Evolutionary conservation across 2,888 invertebrate species (phyloP).

Genomic region (Agrotis puta): DNA sequence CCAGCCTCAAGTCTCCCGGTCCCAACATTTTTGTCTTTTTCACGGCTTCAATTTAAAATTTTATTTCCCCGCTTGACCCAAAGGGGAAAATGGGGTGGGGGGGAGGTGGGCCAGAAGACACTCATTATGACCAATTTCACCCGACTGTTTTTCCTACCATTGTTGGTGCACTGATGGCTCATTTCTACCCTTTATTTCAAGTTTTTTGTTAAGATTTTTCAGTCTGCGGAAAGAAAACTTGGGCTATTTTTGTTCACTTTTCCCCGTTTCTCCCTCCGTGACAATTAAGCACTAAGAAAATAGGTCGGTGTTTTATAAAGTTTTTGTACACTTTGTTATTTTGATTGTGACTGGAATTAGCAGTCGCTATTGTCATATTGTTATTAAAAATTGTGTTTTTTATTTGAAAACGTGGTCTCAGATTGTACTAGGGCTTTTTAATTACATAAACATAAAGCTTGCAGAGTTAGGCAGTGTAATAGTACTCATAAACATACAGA

Average conservation of each 20-base stretch:
- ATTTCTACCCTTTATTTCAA: conserved; percentile 82
- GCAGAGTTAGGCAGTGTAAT: too few species aligned
- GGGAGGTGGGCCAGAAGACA: conserved; percentile 74
- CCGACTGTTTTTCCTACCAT: conserved; percentile 82
- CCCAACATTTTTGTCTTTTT: conserved; percentile 86
- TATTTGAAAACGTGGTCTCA: conserved; percentile 3
- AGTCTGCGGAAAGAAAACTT: conserved; percentile 67
- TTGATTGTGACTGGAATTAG: conserved; percentile 65
- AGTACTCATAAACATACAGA: too few species aligned
- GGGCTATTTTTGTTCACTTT: conserved; percentile 62
- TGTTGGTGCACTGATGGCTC: conserved; percentile 81
- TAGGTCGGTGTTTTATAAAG: conserved; percentile 61
- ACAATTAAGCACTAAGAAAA: conserved; percentile 69
- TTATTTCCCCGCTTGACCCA: conserved; percentile 87
- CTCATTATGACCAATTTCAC: conserved; percentile 90
- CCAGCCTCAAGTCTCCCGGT: conserved; percentile 68
- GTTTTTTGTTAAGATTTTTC: conserved; percentile 76
- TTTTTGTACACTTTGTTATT: conserved; percentile 56
- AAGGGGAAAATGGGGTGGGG: conserved; percentile 73
- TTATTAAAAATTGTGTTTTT: conserved; percentile 29
- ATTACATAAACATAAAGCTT: not conserved
- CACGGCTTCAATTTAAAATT: conserved; percentile 88
- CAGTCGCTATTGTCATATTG: conserved; percentile 45
- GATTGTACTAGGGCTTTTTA: not conserved
- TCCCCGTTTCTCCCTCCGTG: conserved; percentile 56